phyloP scores from a whole-genome alignment of 2,113 vertebrate genomes.

The Dromas ardeola region DNA sequence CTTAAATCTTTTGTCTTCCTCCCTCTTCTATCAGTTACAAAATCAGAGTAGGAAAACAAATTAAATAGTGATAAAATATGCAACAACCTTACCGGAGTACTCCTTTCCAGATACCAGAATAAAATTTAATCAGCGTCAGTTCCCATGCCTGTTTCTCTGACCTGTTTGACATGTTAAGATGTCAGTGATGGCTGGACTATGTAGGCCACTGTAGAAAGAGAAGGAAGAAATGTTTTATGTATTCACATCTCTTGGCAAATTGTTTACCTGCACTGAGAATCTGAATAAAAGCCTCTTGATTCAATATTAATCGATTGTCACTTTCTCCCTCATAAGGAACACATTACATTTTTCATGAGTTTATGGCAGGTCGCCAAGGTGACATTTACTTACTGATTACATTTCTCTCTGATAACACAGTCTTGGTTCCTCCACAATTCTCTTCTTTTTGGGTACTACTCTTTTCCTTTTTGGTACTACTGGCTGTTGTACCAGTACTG shows the following conservation, averaged over 20 bases:
- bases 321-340: background rate
- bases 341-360: background rate
- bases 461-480: background rate
- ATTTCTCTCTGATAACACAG: background rate
- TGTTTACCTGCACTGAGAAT: background rate
- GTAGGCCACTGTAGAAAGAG: background rate
- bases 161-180: background rate
- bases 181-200: background rate
- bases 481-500: background rate
- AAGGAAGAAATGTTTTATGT: conserved; percentile 25
- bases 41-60: background rate
- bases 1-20: background rate
- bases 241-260: background rate
- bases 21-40: background rate
- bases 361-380: background rate
- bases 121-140: background rate
- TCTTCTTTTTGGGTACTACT: background rate
- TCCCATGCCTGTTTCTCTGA: background rate
- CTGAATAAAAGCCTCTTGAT: background rate
- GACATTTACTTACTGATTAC: background rate
- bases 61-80: background rate
- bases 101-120: background rate
- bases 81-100: background rate
- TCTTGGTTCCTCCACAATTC: background rate
- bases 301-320: conserved; percentile 21